Evolutionary conservation across 2,888 invertebrate genomes (phyloP), one percentile per base, ranked within the genome.

Genomic region (Malacosoma neustria): DNA sequence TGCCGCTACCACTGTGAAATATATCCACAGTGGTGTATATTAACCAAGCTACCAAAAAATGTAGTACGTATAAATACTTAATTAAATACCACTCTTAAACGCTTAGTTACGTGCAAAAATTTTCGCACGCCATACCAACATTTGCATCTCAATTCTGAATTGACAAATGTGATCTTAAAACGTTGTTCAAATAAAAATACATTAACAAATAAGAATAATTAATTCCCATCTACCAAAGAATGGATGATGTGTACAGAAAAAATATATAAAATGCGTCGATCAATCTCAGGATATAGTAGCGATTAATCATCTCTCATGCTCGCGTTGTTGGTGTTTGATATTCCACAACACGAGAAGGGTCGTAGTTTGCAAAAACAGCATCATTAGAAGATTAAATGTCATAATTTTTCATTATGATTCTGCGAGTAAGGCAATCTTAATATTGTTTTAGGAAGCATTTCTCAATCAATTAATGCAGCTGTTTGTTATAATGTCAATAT

Each of bases 111-210:
- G 48, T 56, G 57, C 54, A 57, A 55, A 61, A 56, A 22, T 33
- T 40, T 72, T 80, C 75, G 60, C 76, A 79, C 75, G 73, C 62
- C 63, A 67, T 41, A 38, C 39, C 46, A 48, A 48, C 42, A 59
- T 63, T 62, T 58, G 48, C 66, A 75, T 73, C 60, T 66, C 61
- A 54, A 69, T 68, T 60, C 9, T 53, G 35, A 54, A 45, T 57
- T 77, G 72, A 80, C 70, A 72, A 77, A 81, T 79, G 61, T 52
- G 41, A 54, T 71, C 75, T 76, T 77, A 79, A 82, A 75, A 65
- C 63, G 69, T 60, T 62, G 53, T 38, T 41, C 14, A n/a, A 31
- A 45, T 54, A 51, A 56, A 59, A 61, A 56, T 52, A 63, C 49
- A 49, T 62, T 67, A 61, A 51, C 43, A 42, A 50, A 54, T 51